Evolutionary conservation across 2,797 vertebrate species (phyloP), one percentile per base, ranked within the genome.

Genomic region (Cygnus olor): DNA sequence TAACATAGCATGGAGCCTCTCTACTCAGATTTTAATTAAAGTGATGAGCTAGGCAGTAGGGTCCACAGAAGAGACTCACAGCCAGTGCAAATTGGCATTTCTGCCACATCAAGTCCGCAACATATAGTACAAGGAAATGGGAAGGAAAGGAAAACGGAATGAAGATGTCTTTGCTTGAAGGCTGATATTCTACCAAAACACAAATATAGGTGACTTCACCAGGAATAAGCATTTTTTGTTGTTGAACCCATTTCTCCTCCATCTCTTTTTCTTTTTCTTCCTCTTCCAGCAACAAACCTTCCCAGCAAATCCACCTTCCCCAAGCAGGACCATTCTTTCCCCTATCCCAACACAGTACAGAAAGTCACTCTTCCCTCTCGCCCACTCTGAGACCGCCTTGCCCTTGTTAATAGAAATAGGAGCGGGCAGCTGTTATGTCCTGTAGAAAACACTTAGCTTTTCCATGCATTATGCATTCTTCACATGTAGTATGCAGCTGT

Each of bases 391-490:
- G 28, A 72, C 42, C 38, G 30, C 20, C 65, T 82, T 94, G 66
- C 34, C 53, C 13, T 30, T 51, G 14, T 36, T 61, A 54, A 51
- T 10, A 49, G 24, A 49, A 57, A 49, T 20, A 71, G 38, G 15
- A 72, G 38, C 18, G 40, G 28, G 30, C 21, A 76, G 20, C 18
- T 28, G 30, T 7, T 40, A 24, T 1, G 7, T 57, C 47, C 69
- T 36, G 40, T 13, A 56, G 51, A 85, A 85, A 61, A 61, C 34
- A 36, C 38, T 61, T 74, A 11, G 15, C 17, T 88, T 88, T 85
- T 74, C 57, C 49, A n/a, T 5, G 4, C 0, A 0, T 16, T 6
- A 44, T 74, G 51, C 11, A 13, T 54, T 74, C 16, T 65, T 77
- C 30, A 10, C 8, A 5, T 34, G 27, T 5, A 56, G 9, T 47